These are phyloP conservation scores for Chelonia mydas DNA, from an alignment of 2,797 vertebrate genomes.

Conservation along the genomic window DNA sequence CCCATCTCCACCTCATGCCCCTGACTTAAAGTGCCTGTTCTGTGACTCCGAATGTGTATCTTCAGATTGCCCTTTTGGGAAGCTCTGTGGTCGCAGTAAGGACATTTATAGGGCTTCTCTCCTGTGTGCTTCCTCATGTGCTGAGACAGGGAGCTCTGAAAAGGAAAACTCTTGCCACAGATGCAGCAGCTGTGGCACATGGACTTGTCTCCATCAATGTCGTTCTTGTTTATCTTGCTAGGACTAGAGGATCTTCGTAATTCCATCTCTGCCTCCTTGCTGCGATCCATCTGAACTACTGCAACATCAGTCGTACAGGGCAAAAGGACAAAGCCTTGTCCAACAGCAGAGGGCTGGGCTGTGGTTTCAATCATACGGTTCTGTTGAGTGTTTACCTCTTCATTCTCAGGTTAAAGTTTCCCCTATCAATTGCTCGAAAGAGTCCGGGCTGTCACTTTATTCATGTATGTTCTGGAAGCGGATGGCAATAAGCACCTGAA, in stretches of 20 bases:
- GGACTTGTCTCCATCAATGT: conserved; percentile 83
- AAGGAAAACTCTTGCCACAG: conserved; percentile 95
- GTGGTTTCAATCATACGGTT: conserved; percentile 59
- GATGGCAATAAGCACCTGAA: conserved; percentile 72
- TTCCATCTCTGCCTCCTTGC: conserved; percentile 83
- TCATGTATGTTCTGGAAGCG: neutral
- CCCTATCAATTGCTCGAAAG: neutral
- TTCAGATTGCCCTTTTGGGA: conserved; percentile 97
- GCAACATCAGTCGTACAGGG: conserved; percentile 23
- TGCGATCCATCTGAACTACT: conserved; percentile 82
- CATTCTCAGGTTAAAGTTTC: conserved; percentile 39
- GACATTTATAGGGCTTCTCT: conserved; percentile 96
- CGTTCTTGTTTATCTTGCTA: conserved; percentile 78
- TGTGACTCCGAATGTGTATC: conserved; percentile 95
- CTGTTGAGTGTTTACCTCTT: conserved; percentile 64
- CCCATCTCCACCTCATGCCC: conserved; percentile 83
- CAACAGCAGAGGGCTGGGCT: conserved; percentile 14
- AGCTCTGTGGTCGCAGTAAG: conserved; percentile 95
- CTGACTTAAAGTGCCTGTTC: conserved; percentile 89
- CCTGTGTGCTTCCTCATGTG: conserved; percentile 98
- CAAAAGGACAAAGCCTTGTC: conserved; percentile 52
- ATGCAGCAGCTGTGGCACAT: conserved; percentile 91
- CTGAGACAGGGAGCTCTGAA: conserved; percentile 95
- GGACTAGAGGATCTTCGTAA: conserved; percentile 82
- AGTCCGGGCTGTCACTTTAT: neutral